Base-by-base conservation (phyloP, 2,113 vertebrate genomes). In the Trachemys scripta region DNA sequence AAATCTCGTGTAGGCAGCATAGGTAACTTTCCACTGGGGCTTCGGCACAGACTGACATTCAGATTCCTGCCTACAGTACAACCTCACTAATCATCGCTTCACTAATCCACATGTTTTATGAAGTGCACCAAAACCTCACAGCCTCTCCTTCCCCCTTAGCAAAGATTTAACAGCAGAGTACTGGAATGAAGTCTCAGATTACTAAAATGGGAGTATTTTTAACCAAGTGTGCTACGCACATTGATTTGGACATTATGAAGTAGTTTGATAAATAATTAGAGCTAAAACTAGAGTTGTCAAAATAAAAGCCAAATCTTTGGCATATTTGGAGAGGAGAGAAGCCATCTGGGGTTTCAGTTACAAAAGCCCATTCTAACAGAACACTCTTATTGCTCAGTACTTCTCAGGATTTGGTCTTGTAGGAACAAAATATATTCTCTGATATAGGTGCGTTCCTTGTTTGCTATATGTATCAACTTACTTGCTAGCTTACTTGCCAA, bases 61-160 rank as follows among this genome's bases (percentile, higher is more conserved):
- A 38, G n/a, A 95, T 93, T 96, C 95, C 93, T 95, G 95, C 86
- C 90, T 88, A 96, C 93, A 96, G 95, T 91, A 96, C 96, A 97
- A 97, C 95, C 93, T 97, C 95, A 83, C 96, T 96, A 96, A 97
- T 97, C 96, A 95, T 96, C 96, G 95, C 93, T 97, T 96, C 94
- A 62, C 96, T 97, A 96, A 97, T 97, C 97, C 96, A 97, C 96
- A 95, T 93, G 42, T 97, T 96, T 97, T 96, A 97, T 96, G 97
- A 97, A 97, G 96, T 95, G 95, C 1, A 17, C 93, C 96, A 96
- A 94, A 97, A 90, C 45, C 95, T 97, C 89, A 82, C 75, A 79
- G 89, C 92, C 94, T 95, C 96, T 96, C 94, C 97, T 93, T 93
- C 90, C 96, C 96, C 84, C 85, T 94, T 93, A 96, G 96, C 96